A percentile compares a stretch with the other conserved stretches of the same genome.
Conservation (phyloP, 2,113 vertebrate genomes). For the Synchiropus splendidus region DNA sequence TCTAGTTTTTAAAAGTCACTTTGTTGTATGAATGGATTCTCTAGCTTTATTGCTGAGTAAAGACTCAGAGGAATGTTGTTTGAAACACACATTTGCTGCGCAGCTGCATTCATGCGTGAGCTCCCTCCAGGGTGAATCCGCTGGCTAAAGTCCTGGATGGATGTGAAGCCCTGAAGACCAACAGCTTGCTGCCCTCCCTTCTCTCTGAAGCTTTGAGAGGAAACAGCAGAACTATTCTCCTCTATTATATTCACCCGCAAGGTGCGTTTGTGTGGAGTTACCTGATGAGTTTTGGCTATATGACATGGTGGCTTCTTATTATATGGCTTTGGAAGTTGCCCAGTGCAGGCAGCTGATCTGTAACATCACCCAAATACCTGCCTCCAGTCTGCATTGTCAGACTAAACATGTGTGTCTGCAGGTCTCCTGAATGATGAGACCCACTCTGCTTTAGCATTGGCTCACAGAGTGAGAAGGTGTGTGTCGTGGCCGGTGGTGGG, state of each 20-base stretch:
- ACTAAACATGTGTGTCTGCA: too few species aligned
- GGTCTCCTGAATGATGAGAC: constrained; percentile 40
- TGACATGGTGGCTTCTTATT: too few species aligned
- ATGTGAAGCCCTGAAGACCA: constrained; percentile 2
- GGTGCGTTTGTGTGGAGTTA: constrained; percentile 15
- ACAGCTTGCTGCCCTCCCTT: constrained; percentile 32
- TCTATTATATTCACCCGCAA: constrained; percentile 46
- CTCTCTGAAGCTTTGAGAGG: constrained; percentile 39
- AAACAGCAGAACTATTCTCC: constrained; percentile 34
- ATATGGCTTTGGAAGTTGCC: too few species aligned
- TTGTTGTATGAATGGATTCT: too few species aligned
- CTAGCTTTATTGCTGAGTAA: too few species aligned
- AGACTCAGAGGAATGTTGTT: too few species aligned
- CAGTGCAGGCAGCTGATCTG: too few species aligned
- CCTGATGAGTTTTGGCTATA: not conserved
- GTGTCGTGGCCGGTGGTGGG: constrained; percentile 45
- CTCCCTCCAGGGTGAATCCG: constrained; percentile 50
- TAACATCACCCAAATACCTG: too few species aligned
- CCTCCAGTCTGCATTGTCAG: too few species aligned
- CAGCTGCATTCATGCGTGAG: constrained; percentile 1
- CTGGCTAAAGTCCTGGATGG: constrained; percentile 36
- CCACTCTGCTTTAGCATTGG: constrained; percentile 40
- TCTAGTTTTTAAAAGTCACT: too few species aligned
- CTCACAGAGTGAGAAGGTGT: constrained; percentile 37
- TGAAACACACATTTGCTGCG: too few species aligned